phyloP scores from a whole-genome alignment of 2,113 vertebrate genomes.

The Oreochromis niloticus region DNA sequence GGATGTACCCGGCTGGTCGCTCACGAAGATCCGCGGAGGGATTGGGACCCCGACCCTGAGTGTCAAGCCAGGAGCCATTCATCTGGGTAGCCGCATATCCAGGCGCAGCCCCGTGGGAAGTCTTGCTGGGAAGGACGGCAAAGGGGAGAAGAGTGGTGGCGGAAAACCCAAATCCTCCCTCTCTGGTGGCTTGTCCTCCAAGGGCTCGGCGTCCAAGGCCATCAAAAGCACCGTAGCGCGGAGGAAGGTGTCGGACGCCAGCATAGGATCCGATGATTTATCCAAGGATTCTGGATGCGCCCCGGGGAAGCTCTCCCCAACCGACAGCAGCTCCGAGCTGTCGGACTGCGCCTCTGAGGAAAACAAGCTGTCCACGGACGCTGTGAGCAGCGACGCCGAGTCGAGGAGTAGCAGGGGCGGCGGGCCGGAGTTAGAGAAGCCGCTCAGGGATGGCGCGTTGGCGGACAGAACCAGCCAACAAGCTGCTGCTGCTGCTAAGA shows the following conservation, averaged over 20 bases:
- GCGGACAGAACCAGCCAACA: neutral
- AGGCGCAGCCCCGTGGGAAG: slow-evolving; percentile 70
- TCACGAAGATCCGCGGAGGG: slow-evolving; percentile 82
- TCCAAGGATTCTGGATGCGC: slow-evolving; percentile 74
- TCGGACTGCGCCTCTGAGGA: slow-evolving; percentile 92
- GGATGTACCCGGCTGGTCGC: slow-evolving; percentile 85
- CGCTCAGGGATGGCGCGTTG: slow-evolving; percentile 20
- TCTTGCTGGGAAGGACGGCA: slow-evolving; percentile 56
- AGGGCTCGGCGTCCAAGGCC: slow-evolving; percentile 33
- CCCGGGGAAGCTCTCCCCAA: slow-evolving; percentile 76
- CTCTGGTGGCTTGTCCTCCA: slow-evolving; percentile 2
- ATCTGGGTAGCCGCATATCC: slow-evolving; percentile 70
- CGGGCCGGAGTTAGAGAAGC: slow-evolving; percentile 50
- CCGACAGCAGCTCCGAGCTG: slow-evolving; percentile 90
- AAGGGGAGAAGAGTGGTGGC: slow-evolving; percentile 48
- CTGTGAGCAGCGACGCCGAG: slow-evolving; percentile 78
- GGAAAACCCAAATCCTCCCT: slow-evolving; percentile 54
- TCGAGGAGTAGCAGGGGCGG: slow-evolving; percentile 72
- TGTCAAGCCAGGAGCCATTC: slow-evolving; percentile 74
- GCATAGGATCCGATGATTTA: slow-evolving; percentile 68
- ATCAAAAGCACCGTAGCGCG: slow-evolving; percentile 47
- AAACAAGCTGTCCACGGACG: slow-evolving; percentile 81
- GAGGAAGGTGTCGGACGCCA: slow-evolving; percentile 73
- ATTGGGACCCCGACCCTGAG: slow-evolving; percentile 71
- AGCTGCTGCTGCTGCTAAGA: neutral